phyloP scores from a whole-genome alignment of 64 coral and sea anemone species.

The Trachythela sp. region DNA sequence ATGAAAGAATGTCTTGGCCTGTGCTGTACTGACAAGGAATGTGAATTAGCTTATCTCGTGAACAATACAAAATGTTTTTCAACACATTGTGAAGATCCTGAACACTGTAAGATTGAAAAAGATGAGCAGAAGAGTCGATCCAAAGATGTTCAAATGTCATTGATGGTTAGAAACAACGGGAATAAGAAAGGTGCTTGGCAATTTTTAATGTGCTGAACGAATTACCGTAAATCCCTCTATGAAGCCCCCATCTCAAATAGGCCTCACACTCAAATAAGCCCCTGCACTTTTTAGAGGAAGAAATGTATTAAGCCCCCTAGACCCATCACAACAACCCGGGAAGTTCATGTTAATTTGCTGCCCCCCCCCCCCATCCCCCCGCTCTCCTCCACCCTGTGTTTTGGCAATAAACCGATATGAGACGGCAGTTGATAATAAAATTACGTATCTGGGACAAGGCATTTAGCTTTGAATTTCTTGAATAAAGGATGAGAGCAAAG shows the following conservation, averaged over 20 bases:
- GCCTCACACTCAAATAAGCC: too few relatives aligned
- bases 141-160: not conserved
- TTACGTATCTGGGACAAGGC: too few relatives aligned
- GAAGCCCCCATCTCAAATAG: not conserved
- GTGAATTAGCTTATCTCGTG: slow-evolving; percentile 13
- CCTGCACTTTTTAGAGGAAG: too few relatives aligned
- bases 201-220: not conserved
- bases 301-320: too few relatives aligned
- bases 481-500: too few relatives aligned
- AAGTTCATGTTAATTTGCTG: too few relatives aligned
- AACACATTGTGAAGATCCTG: not conserved
- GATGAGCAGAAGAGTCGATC: not conserved
- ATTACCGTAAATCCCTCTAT: not conserved
- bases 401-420: too few relatives aligned
- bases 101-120: not conserved
- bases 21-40: not conserved
- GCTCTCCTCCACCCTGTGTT: too few relatives aligned
- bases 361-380: too few relatives aligned
- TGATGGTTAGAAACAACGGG: not conserved
- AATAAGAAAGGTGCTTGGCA: not conserved
- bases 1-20: slow-evolving; percentile 22
- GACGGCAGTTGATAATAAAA: too few relatives aligned
- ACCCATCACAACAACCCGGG: too few relatives aligned
- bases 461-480: too few relatives aligned
- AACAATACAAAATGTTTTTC: slow-evolving; percentile 20